These are phyloP conservation scores for Dione juno DNA, from an alignment of 2,888 invertebrate species.

Conservation along the genomic window DNA sequence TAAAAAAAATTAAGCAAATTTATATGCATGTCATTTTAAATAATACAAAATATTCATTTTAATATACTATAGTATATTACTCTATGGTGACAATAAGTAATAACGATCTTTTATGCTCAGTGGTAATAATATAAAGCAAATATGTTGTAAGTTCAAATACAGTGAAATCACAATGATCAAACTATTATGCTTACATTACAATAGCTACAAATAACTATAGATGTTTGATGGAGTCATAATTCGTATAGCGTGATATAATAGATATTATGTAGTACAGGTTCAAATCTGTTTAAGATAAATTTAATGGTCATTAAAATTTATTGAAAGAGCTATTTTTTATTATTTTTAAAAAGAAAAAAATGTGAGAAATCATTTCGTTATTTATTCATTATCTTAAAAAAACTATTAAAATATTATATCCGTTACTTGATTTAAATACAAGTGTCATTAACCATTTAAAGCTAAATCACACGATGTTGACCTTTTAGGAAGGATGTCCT, in stretches of 20 bases:
- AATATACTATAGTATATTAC: neutral
- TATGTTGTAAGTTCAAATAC: conserved; percentile 10
- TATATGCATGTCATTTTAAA: neutral
- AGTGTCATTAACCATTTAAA: conserved; percentile 36
- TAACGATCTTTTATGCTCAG: conserved; percentile 3
- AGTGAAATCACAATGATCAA: neutral
- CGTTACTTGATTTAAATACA: conserved; percentile 41
- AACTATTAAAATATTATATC: conserved; percentile 35
- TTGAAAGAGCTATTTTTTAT: too few relatives aligned
- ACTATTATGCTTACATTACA: neutral
- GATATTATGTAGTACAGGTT: neutral
- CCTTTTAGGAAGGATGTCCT: conserved; percentile 43
- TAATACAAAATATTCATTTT: conserved; percentile 1
- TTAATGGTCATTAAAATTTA: too few relatives aligned
- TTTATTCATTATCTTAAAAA: neutral
- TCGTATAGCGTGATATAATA: neutral
- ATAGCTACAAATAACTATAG: conserved; percentile 2
- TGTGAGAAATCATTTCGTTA: neutral
- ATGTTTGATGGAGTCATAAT: conserved; percentile 2
- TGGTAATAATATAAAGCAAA: neutral
- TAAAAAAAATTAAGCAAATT: too few relatives aligned
- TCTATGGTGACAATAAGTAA: neutral
- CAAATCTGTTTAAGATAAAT: too few relatives aligned
- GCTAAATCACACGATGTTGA: conserved; percentile 47
- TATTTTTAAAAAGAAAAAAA: too few relatives aligned